phyloP scores from a whole-genome alignment of 2,113 vertebrate genomes.

The Haliaeetus leucogaster region DNA sequence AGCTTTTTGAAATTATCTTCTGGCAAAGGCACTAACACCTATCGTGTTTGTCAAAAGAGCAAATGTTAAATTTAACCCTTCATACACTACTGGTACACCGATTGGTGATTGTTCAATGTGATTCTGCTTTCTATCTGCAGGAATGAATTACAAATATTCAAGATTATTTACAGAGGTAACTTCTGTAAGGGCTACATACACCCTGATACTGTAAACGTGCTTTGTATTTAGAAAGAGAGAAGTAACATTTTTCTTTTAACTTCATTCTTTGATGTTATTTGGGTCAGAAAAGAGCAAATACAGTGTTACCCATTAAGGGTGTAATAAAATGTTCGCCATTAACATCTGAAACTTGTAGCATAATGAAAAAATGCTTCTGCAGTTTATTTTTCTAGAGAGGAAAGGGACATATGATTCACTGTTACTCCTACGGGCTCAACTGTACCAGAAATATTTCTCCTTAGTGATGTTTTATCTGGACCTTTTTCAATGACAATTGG shows the following conservation, averaged over 20 bases:
- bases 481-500: not conserved
- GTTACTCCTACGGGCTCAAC: not conserved
- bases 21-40: not conserved
- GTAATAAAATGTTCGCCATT: not conserved
- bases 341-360: not conserved
- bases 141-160: not conserved
- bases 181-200: not conserved
- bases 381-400: not conserved
- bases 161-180: not conserved
- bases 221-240: not conserved
- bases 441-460: not conserved
- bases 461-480: not conserved
- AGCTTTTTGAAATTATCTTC: conserved; percentile 35
- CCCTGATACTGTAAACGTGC: not conserved
- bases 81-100: not conserved
- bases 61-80: not conserved
- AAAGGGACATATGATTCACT: not conserved
- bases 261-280: not conserved
- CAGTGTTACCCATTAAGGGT: not conserved
- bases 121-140: not conserved
- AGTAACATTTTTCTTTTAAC: not conserved
- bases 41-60: not conserved
- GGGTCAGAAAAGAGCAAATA: not conserved
- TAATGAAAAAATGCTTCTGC: not conserved
- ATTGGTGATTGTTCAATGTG: not conserved